Percentiles rank a stretch among this genome's conserved stretches.
Evolutionary conservation across 2,888 invertebrate species (phyloP).

Genomic region (Cecidostiba fungosa): DNA sequence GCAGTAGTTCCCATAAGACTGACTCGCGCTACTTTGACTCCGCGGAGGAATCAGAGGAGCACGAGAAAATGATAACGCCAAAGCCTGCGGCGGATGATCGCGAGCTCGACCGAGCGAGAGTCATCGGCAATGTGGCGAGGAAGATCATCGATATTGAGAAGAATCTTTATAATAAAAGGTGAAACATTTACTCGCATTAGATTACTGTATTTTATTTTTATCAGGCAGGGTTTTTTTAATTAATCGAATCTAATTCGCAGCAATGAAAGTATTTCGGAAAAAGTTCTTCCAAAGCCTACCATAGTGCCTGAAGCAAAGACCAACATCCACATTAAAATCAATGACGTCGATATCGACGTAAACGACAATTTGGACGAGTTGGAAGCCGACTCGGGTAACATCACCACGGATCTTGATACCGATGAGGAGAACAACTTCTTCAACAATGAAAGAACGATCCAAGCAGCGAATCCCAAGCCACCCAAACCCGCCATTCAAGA

Average conservation of each 20-base stretch:
- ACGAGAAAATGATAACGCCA: slow-evolving; percentile 58
- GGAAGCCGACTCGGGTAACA: slow-evolving; percentile 61
- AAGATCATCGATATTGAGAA: slow-evolving; percentile 70
- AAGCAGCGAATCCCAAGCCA: neutral
- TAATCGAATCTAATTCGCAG: slow-evolving; percentile 10
- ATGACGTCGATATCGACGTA: slow-evolving; percentile 60
- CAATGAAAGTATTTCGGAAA: slow-evolving; percentile 49
- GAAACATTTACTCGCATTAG: neutral
- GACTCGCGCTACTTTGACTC: slow-evolving; percentile 66
- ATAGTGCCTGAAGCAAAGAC: slow-evolving; percentile 60
- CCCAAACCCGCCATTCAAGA: neutral
- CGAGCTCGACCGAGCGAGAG: slow-evolving; percentile 41
- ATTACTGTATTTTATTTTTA: neutral
- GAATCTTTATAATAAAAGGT: slow-evolving; percentile 59
- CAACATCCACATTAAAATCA: slow-evolving; percentile 65
- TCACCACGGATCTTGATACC: slow-evolving; percentile 44
- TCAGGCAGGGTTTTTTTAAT: neutral
- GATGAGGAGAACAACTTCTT: slow-evolving; percentile 54
- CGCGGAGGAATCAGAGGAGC: slow-evolving; percentile 64
- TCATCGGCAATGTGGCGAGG: slow-evolving; percentile 68
- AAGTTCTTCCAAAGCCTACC: slow-evolving; percentile 31
- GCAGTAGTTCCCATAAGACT: slow-evolving; percentile 70
- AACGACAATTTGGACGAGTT: slow-evolving; percentile 62
- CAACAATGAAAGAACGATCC: neutral
- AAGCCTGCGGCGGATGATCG: slow-evolving; percentile 57